Evolutionary conservation across 1,140 invertebrate genomes (phyloP), one percentile per base, ranked within the genome.

Genomic region (Panagrolaimus sp.): DNA sequence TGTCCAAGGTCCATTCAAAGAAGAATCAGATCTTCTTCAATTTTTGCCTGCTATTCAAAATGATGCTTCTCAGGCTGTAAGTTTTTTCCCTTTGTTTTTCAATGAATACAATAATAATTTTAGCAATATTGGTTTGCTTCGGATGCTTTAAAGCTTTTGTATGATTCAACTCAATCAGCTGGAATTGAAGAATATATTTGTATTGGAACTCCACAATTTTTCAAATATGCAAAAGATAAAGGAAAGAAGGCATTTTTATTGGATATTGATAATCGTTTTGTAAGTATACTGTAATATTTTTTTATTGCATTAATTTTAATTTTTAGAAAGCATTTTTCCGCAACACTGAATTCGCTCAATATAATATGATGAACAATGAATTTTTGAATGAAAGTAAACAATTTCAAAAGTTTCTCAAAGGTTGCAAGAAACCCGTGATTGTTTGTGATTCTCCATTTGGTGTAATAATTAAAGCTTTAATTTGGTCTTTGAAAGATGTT

Each of bases 181-280:
- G 52, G 52, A 28, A 58, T 26, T 21, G 28, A 21, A 14, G 21
- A 58, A 26, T 58, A 26, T 24, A 21, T 58, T 26, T 58, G 52
- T 28, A 28, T 58, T 21, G 52, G 52, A 21, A 58, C 52, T 10
- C 52, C 52, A 17, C 52, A 58, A 26, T 21, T 58, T 58, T 58
- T 58, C 17, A 58, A 58, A 12, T 58, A n/a, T 58, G 21, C 28
- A 28, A 21, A 21, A 14, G 52, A 58, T 10, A 12, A 58, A 12
- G 21, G 52, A 12, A 28, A 58, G 0, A 58, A 58, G 5, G 52
- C 21, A 26, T 58, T 26, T 28, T 17, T 58, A 28, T 28, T 58
- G 21, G 52, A 58, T 21, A 58, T 58, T 58, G 52, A 58, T 17
- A 28, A 58, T 12, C 52, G 52, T 26, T 58, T 58, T 21, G 52